phyloP scores from a whole-genome alignment of 92 coral and sea anemone species.

The Zoanthus solanderi region DNA sequence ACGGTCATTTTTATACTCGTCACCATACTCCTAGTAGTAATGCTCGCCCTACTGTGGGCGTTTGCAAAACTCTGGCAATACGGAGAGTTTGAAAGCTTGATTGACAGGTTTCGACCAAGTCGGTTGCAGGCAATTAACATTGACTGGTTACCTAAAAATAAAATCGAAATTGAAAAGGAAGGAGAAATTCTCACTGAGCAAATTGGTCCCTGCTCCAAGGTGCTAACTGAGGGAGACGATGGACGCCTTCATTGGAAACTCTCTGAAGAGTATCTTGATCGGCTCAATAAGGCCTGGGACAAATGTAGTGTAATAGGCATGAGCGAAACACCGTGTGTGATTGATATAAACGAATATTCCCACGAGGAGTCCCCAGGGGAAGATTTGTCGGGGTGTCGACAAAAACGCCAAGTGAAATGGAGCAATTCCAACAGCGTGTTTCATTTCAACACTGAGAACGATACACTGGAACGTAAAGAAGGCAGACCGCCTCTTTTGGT shows the following conservation, averaged over 20 bases:
- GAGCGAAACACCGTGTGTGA: neutral
- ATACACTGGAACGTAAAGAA: neutral
- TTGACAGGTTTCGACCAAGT: neutral
- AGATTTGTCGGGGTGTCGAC: slow-evolving; percentile 11
- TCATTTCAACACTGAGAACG: neutral
- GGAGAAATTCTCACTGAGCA: slow-evolving; percentile 12
- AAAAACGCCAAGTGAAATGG: slow-evolving; percentile 30
- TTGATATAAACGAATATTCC: too few relatives aligned
- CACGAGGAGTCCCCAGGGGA: neutral
- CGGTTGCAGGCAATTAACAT: neutral
- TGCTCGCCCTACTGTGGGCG: slow-evolving; percentile 26
- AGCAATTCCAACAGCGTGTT: neutral
- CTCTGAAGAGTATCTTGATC: too few relatives aligned
- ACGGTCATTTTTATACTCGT: neutral
- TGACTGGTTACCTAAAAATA: slow-evolving; percentile 22
- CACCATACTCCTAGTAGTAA: neutral
- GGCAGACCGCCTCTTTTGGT: neutral
- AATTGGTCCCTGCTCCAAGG: too few relatives aligned
- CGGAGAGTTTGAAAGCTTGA: slow-evolving; percentile 18
- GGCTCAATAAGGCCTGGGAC: neutral
- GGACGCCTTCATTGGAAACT: too few relatives aligned
- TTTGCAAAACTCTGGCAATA: slow-evolving; percentile 2
- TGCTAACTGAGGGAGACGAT: too few relatives aligned
- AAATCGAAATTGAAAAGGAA: neutral
- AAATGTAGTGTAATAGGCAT: neutral